phyloP scores from a whole-genome alignment of 1,140 invertebrate genomes.

The Rhopalosiphum padi region DNA sequence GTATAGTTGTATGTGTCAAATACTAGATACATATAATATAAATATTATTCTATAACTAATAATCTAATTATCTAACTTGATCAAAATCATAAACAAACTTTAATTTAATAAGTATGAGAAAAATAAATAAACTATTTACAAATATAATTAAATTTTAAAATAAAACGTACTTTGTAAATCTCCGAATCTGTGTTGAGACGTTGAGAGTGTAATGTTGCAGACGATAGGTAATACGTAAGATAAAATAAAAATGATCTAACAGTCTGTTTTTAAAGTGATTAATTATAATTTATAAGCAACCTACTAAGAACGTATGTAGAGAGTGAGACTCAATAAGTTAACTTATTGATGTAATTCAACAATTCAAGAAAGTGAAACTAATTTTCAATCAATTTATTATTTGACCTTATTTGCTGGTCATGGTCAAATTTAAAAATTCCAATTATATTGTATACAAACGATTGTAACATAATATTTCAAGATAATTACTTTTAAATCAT shows the following conservation, averaged over 20 bases:
- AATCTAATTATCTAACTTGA: not conserved
- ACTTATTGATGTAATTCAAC: slow-evolving; percentile 14
- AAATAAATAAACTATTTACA: not conserved
- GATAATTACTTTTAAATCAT: not conserved
- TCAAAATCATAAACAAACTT: not conserved
- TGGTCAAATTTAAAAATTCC: slow-evolving; percentile 19
- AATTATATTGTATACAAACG: slow-evolving; percentile 5
- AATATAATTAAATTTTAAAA: slow-evolving; percentile 17
- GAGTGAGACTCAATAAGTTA: not conserved
- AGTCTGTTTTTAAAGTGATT: not conserved
- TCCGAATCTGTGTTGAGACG: not conserved
- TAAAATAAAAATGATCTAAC: not conserved
- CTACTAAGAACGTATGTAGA: not conserved
- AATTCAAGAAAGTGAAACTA: slow-evolving; percentile 44
- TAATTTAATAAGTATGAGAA: not conserved
- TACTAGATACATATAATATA: not conserved
- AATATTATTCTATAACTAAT: not conserved
- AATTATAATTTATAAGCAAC: not conserved
- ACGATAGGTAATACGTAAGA: not conserved
- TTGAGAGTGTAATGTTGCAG: not conserved
- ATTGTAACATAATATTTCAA: not conserved
- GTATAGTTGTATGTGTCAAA: not conserved
- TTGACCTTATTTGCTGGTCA: slow-evolving; percentile 34
- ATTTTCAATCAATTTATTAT: slow-evolving; percentile 40
- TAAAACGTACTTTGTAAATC: not conserved